Conservation (phyloP, 2,888 invertebrate species). For the Oscheius onirici region DNA sequence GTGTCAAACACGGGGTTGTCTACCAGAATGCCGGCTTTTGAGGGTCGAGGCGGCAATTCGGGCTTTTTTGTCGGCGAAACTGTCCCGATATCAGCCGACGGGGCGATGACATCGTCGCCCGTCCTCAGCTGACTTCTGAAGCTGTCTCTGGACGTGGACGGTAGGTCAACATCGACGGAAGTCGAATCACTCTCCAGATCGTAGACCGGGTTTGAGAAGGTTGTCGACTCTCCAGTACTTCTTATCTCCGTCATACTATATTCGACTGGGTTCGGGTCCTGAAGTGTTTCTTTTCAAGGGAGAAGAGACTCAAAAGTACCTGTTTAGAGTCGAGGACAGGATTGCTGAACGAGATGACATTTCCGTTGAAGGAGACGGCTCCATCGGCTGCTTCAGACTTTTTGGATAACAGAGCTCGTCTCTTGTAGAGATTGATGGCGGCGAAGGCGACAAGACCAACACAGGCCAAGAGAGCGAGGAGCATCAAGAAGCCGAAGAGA, state of each 20-base stretch:
- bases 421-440: slow-evolving; percentile 59
- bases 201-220: slow-evolving; percentile 98
- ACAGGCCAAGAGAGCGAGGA: slow-evolving; percentile 61
- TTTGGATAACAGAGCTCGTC: slow-evolving; percentile 59
- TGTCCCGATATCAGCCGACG: slow-evolving; percentile 26
- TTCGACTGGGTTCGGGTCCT: slow-evolving; percentile 58
- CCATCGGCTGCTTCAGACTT: slow-evolving; percentile 68
- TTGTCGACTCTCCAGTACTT: slow-evolving; percentile 75
- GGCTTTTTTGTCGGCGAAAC: slow-evolving; percentile 29
- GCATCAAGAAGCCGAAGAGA: slow-evolving; percentile 52
- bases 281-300: slow-evolving; percentile 17
- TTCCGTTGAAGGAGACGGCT: slow-evolving; percentile 70
- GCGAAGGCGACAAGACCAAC: slow-evolving; percentile 63
- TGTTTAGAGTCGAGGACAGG: slow-evolving; percentile 67
- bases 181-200: slow-evolving; percentile 76
- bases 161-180: slow-evolving; percentile 12
- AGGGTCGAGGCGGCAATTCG: slow-evolving; percentile 48
- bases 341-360: slow-evolving; percentile 71
- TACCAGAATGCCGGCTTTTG: slow-evolving; percentile 39
- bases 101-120: slow-evolving; percentile 27
- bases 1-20: slow-evolving; percentile 50
- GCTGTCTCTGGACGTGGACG: slow-evolving; percentile 25
- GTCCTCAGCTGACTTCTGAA: slow-evolving; percentile 19
- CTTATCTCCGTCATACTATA: slow-evolving; percentile 69
- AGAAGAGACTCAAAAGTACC: slow-evolving; percentile 21